phyloP scores from a whole-genome alignment of 2,797 vertebrate species.

The Propithecus deckenii region DNA sequence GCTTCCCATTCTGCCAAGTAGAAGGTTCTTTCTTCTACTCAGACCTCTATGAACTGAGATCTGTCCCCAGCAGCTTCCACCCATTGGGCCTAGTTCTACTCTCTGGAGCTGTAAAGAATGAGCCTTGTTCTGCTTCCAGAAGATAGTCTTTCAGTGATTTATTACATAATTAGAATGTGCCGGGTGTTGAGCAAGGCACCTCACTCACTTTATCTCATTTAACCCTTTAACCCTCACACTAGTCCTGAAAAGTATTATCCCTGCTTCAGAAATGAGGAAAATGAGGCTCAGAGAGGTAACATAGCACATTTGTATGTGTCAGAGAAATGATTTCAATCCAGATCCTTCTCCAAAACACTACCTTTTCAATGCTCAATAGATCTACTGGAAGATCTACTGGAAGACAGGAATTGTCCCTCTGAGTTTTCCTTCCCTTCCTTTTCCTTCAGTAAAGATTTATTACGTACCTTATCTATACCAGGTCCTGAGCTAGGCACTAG shows the following conservation, averaged over 20 bases:
- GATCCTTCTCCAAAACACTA: neutral
- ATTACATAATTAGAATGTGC: neutral
- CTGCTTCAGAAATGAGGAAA: neutral
- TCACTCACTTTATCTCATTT: neutral
- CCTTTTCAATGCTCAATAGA: neutral
- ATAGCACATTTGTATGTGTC: neutral
- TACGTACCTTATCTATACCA: neutral
- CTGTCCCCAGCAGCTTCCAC: neutral
- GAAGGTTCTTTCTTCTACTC: neutral
- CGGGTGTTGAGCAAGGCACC: neutral
- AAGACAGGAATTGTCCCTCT: neutral
- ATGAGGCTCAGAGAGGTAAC: neutral
- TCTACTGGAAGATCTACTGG: neutral
- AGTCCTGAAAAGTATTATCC: neutral
- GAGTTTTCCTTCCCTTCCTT: neutral
- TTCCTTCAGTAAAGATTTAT: neutral
- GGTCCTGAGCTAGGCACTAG: neutral
- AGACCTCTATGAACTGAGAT: neutral
- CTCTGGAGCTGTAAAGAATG: neutral
- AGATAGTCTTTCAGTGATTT: neutral
- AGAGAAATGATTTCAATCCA: neutral
- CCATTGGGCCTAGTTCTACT: neutral
- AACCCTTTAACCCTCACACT: constrained; percentile 4
- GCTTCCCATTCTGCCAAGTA: neutral
- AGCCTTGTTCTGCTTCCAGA: neutral